phyloP scores from a whole-genome alignment of 1,140 invertebrate species.

The Paramacrobiotus metropolitanus region DNA sequence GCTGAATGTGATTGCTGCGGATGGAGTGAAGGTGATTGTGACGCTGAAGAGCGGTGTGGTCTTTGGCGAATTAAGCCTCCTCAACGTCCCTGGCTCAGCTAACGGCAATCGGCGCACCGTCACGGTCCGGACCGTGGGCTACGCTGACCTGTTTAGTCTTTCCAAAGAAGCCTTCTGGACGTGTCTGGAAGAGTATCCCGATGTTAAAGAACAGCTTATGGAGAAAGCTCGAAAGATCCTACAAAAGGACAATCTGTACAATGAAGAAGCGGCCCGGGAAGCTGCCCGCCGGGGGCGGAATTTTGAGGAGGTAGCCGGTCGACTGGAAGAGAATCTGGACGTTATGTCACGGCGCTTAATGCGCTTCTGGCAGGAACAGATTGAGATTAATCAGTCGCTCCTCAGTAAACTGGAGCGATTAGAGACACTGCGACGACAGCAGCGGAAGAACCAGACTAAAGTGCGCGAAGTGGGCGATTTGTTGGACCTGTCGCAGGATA shows the following conservation, averaged over 20 bases:
- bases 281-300: neutral
- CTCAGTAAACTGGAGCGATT: neutral
- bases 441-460: too few species aligned
- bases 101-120: constrained; percentile 43
- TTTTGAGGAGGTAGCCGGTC: neutral
- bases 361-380: neutral
- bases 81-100: constrained; percentile 17
- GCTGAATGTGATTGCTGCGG: constrained; percentile 50
- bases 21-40: constrained; percentile 16
- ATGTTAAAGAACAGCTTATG: constrained; percentile 47
- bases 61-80: constrained; percentile 19
- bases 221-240: neutral
- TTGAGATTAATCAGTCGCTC: neutral
- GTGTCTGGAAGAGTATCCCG: constrained; percentile 87
- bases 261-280: neutral
- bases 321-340: neutral
- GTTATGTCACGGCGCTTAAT: neutral
- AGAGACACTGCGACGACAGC: neutral
- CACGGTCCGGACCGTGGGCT: constrained; percentile 81
- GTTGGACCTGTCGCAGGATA: too few species aligned
- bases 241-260: neutral
- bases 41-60: constrained; percentile 18
- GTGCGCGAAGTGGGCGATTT: too few species aligned
- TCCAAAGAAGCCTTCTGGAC: constrained; percentile 77
- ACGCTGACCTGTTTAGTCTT: constrained; percentile 78